Conservation (phyloP, 2,888 invertebrate genomes). For the Drosophila quinaria region DNA sequence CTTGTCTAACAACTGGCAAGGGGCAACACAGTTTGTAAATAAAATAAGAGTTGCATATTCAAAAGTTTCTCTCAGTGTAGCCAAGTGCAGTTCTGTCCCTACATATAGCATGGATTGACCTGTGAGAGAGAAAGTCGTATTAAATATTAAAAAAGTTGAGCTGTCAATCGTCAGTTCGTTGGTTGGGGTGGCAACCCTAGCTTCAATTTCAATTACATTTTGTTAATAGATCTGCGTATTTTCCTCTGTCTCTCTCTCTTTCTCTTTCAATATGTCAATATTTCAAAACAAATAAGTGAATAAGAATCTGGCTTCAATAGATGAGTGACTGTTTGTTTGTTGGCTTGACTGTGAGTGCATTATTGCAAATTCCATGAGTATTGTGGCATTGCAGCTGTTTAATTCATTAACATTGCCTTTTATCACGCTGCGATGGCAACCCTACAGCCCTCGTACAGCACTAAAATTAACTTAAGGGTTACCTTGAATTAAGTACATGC, state of each 20-base stretch:
- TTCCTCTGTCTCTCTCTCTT: neutral
- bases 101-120: too few relatives aligned
- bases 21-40: too few relatives aligned
- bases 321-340: neutral
- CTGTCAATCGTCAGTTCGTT: neutral
- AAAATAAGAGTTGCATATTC: too few relatives aligned
- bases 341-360: constrained; percentile 6
- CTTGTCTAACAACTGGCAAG: too few relatives aligned
- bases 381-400: neutral
- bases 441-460: neutral
- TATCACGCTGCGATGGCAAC: neutral
- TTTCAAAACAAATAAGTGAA: neutral
- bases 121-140: neutral
- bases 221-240: neutral
- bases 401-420: constrained; percentile 1
- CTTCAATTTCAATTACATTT: constrained; percentile 4
- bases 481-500: too few relatives aligned
- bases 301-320: neutral
- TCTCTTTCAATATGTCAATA: constrained; percentile 6
- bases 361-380: constrained; percentile 5
- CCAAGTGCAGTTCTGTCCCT: too few relatives aligned
- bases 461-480: too few relatives aligned
- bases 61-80: too few relatives aligned
- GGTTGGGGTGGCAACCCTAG: constrained; percentile 1
- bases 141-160: constrained; percentile 21